phyloP scores from a whole-genome alignment of 2,797 vertebrate genomes.

The Poecilia velifera region DNA sequence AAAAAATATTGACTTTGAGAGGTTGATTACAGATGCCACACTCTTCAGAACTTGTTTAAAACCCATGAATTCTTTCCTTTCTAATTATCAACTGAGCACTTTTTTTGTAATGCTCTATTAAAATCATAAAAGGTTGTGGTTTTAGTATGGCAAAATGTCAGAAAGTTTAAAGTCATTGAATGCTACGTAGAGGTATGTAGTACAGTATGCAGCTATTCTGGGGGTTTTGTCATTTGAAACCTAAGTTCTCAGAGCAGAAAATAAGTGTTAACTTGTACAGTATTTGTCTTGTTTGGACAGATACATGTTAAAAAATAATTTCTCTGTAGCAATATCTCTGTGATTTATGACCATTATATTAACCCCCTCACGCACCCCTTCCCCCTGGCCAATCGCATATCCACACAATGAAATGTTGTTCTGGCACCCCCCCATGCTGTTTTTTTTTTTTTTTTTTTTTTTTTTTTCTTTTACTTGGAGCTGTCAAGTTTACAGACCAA shows the following conservation, averaged over 20 bases:
- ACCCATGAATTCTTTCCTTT: not conserved
- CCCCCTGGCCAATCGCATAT: conserved; percentile 39
- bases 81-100: not conserved
- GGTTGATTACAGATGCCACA: not conserved
- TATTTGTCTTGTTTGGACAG: conserved; percentile 46
- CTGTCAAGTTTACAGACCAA: conserved; percentile 36
- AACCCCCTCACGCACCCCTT: conserved; percentile 7
- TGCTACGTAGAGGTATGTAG: not conserved
- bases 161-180: not conserved
- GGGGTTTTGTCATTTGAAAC: conserved; percentile 35
- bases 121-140: not conserved
- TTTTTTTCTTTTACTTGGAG: conserved; percentile 4
- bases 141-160: not conserved
- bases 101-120: not conserved
- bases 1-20: not conserved
- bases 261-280: conserved; percentile 17
- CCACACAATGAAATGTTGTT: conserved; percentile 31
- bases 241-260: conserved; percentile 26
- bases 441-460: conserved; percentile 17
- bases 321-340: conserved; percentile 25
- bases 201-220: conserved; percentile 2
- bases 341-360: conserved; percentile 50
- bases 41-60: not conserved
- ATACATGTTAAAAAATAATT: conserved; percentile 28
- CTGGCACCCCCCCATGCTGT: conserved; percentile 23